A percentile compares a stretch with the other conserved stretches of the same genome.
Conservation (phyloP, 2,797 vertebrate genomes). For the Anguilla megastoma region DNA sequence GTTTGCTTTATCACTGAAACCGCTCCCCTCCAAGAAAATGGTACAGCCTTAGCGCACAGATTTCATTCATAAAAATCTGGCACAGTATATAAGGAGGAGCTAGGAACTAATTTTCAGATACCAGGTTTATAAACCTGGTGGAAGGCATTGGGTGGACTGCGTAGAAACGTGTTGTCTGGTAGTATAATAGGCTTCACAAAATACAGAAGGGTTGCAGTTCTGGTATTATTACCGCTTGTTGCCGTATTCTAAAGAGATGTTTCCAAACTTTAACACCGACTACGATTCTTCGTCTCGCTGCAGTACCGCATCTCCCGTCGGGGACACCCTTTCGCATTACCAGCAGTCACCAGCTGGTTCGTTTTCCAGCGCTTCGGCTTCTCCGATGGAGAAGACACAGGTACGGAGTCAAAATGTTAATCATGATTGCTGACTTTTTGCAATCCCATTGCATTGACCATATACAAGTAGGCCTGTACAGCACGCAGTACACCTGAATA, state of each 20-base stretch:
- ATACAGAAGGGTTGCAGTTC: constrained; percentile 53
- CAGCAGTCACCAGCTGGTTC: constrained; percentile 80
- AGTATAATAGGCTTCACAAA: constrained; percentile 41
- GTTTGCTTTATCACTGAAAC: constrained; percentile 41
- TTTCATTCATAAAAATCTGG: constrained; percentile 86
- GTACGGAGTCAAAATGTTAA: constrained; percentile 68
- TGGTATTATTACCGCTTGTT: constrained; percentile 25
- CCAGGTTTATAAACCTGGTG: constrained; percentile 81
- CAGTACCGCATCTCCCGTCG: constrained; percentile 83
- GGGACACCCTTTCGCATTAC: constrained; percentile 78
- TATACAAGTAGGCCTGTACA: background rate
- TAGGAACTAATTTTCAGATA: constrained; percentile 73
- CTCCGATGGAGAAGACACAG: constrained; percentile 82
- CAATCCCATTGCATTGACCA: background rate
- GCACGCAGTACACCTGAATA: background rate
- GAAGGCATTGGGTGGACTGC: constrained; percentile 43
- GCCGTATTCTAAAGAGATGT: constrained; percentile 65
- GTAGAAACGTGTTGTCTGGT: constrained; percentile 6
- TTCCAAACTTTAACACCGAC: constrained; percentile 74
- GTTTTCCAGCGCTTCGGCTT: constrained; percentile 79
- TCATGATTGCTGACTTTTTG: constrained; percentile 11
- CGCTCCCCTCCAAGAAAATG: constrained; percentile 62
- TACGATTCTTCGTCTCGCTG: constrained; percentile 86
- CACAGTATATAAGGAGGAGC: constrained; percentile 80
- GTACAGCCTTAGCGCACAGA: constrained; percentile 67